These are phyloP conservation scores for Okapia johnstoni DNA, from an alignment of 2,113 vertebrate species.

Conservation along the genomic window DNA sequence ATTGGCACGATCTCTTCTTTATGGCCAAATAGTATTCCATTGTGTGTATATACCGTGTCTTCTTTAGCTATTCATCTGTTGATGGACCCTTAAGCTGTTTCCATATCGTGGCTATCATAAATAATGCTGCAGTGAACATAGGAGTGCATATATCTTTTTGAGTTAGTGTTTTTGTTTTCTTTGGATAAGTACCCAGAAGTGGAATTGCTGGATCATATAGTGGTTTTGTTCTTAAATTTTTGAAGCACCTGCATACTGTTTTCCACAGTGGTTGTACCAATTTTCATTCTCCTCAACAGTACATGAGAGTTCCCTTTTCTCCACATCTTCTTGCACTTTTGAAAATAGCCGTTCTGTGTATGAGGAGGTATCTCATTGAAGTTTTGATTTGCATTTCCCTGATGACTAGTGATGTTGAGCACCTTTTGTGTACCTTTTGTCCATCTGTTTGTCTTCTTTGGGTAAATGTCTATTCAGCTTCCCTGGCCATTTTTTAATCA, in stretches of 20 bases:
- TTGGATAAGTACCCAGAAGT: neutral
- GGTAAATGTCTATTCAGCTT: neutral
- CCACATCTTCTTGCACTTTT: neutral
- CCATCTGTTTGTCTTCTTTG: neutral
- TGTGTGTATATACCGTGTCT: neutral
- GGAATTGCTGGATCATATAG: neutral
- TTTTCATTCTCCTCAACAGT: neutral
- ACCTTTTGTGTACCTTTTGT: neutral
- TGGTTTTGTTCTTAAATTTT: neutral
- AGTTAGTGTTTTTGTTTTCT: neutral
- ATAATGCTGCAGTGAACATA: neutral
- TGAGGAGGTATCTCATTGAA: neutral
- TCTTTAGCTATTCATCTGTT: neutral
- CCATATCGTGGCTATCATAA: neutral
- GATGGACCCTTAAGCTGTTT: neutral
- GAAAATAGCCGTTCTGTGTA: neutral
- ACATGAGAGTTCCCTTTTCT: neutral
- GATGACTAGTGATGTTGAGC: neutral
- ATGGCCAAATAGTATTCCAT: neutral
- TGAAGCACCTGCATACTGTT: neutral
- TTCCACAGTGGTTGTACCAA: neutral
- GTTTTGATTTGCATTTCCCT: neutral
- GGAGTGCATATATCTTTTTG: neutral
- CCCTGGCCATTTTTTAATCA: neutral
- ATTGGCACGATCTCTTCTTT: neutral